Evolutionary conservation across 2,888 invertebrate species (phyloP), one percentile per base, ranked within the genome.

Genomic region (Hofmannophila pseudospretella): DNA sequence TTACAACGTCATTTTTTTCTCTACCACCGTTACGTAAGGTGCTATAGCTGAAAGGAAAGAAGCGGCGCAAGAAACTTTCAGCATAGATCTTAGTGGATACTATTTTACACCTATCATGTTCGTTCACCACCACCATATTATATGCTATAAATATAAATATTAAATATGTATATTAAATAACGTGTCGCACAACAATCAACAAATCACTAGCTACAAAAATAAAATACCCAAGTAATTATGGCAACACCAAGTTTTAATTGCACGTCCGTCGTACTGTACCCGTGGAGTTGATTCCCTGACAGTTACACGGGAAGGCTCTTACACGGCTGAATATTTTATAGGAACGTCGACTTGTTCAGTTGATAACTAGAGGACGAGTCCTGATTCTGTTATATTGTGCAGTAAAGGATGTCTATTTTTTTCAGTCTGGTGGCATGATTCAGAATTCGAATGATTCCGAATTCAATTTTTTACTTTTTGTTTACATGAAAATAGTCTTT

Each of bases 251-350:
- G 23, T 23, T 23, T 23, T 23, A 23, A 23, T 23, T 23, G n/a
- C 23, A n/a, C n/a, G 23, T 23, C 23, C 23, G 23, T 23, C 23
- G 20, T 4, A 34, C 33, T 20, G 28, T 9, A 29, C 30, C 8
- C 4, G 8, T 2, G 20, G 20, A 20, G 20, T 20, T 20, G 2
- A 8, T 20, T 26, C 9, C 26, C 14, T 13, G 28, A 28, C 28
- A 28, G 28, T 14, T 12, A 13, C 28, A 28, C 13, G 28, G 28
- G 12, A 28, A 28, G 10, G 12, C 28, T 28, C 28, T 28, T 28
- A 28, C 28, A 28, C 14, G 4, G 28, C 4, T 28, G 28, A 28
- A 28, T 28, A 28, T 28, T 28, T 28, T 28, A 28, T 28, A 28
- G 10, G 14, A 28, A 10, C 3, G n/a, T 12, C 28, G 13, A 28